A percentile compares a stretch with the other conserved stretches of the same genome.
These are phyloP conservation scores for Frankliniella intonsa DNA, from an alignment of 2,888 invertebrate genomes.

Conservation along the genomic window DNA sequence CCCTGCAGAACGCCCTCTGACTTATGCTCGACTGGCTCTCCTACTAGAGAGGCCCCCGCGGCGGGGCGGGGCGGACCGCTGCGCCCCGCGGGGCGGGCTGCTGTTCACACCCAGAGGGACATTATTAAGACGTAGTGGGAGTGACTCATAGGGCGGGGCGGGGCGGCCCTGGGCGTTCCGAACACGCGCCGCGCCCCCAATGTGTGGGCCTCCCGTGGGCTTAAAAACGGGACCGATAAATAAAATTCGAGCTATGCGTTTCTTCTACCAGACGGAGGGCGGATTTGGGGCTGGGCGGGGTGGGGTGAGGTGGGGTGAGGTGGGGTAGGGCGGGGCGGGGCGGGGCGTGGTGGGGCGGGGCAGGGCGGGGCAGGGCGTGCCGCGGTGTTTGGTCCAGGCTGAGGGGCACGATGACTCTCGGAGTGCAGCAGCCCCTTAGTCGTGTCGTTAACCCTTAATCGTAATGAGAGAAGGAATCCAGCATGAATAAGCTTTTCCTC, in stretches of 20 bases:
- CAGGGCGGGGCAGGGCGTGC: not conserved
- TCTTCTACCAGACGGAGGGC: too few species aligned
- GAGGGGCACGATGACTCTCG: not conserved
- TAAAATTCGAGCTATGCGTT: too few species aligned
- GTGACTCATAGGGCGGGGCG: not conserved
- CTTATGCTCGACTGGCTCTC: not conserved
- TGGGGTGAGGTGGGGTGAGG: too few species aligned
- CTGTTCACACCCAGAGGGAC: slow-evolving; percentile 16
- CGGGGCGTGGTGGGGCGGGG: not conserved
- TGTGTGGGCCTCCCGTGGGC: too few species aligned
- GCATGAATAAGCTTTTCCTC: slow-evolving; percentile 13
- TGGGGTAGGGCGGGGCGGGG: too few species aligned
- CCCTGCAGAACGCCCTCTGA: not conserved
- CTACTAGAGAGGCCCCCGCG: too few species aligned
- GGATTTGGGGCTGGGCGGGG: too few species aligned
- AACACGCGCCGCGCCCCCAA: too few species aligned
- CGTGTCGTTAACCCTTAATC: not conserved
- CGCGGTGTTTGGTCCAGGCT: not conserved
- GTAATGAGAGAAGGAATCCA: not conserved
- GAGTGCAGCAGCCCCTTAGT: not conserved
- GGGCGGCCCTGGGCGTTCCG: too few species aligned
- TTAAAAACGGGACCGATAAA: too few species aligned
- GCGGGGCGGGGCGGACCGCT: not conserved
- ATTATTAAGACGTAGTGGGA: slow-evolving; percentile 10
- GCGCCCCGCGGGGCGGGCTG: slow-evolving; percentile 9